Conservation (phyloP, 2,797 vertebrate species). For the Pangasius larnaudii region DNA sequence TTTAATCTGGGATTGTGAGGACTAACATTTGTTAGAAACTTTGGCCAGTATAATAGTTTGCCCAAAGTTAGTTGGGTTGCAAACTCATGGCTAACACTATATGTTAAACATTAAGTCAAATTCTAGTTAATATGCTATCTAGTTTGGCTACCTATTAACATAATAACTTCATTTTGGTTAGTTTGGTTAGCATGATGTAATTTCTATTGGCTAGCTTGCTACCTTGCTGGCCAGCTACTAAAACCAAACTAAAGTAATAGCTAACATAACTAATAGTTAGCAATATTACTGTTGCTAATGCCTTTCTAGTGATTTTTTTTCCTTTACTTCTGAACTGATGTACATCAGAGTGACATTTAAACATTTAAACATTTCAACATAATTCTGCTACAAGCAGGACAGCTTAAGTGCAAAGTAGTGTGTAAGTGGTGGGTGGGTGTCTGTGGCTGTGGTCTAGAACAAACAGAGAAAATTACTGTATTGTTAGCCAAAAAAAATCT, state of each 20-base stretch:
- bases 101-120: neutral
- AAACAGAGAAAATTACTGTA: neutral
- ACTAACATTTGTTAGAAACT: neutral
- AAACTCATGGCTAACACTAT: neutral
- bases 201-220: neutral
- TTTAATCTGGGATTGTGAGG: neutral
- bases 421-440: neutral
- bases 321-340: no score
- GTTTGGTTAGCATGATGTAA: neutral
- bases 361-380: no score
- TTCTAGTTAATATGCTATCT: neutral
- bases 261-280: neutral
- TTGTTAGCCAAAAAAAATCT: neutral
- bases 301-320: no score
- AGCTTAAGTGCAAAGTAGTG: neutral
- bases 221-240: neutral
- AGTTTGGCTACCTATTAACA: neutral
- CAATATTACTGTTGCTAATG: neutral
- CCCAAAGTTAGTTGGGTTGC: neutral
- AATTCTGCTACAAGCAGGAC: neutral
- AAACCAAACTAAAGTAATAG: neutral
- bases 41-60: neutral
- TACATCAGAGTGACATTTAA: neutral
- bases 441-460: constrained; percentile 5
- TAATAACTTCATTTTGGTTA: neutral